phyloP scores from a whole-genome alignment of 2,888 invertebrate species.

The Epinotia ramella region DNA sequence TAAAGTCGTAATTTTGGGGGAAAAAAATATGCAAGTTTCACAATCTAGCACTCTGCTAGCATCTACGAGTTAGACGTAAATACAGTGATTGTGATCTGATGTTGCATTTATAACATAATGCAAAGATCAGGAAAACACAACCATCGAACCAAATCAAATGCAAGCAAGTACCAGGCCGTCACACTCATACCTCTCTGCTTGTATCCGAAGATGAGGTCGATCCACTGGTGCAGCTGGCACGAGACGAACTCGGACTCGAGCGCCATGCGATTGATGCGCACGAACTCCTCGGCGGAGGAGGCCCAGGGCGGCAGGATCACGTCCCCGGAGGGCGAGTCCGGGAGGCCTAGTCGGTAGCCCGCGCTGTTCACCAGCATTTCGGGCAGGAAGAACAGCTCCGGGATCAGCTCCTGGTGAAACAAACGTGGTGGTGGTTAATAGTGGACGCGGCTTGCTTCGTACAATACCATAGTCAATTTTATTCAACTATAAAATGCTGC shows the following conservation, averaged over 20 bases:
- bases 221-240: conserved; percentile 99
- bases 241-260: conserved; percentile 99
- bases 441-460: too few relatives aligned
- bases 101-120: too few relatives aligned
- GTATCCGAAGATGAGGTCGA: conserved; percentile 99
- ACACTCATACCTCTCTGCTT: conserved; percentile 95
- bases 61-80: too few relatives aligned
- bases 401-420: conserved; percentile 93
- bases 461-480: too few relatives aligned
- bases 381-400: conserved; percentile 99
- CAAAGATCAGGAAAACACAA: neutral
- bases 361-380: conserved; percentile 98
- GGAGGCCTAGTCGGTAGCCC: conserved; percentile 93
- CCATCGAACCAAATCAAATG: neutral
- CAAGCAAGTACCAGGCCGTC: conserved; percentile 8
- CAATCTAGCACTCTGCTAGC: too few relatives aligned
- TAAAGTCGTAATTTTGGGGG: neutral
- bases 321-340: conserved; percentile 93
- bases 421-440: neutral
- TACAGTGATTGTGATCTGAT: too few relatives aligned
- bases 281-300: conserved; percentile 98
- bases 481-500: too few relatives aligned
- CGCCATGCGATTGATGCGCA: conserved; percentile 99
- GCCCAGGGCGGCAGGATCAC: conserved; percentile 99
- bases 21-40: too few relatives aligned